Conservation (phyloP, 2,113 vertebrate species). For the Mesembrinibis cayennensis region DNA sequence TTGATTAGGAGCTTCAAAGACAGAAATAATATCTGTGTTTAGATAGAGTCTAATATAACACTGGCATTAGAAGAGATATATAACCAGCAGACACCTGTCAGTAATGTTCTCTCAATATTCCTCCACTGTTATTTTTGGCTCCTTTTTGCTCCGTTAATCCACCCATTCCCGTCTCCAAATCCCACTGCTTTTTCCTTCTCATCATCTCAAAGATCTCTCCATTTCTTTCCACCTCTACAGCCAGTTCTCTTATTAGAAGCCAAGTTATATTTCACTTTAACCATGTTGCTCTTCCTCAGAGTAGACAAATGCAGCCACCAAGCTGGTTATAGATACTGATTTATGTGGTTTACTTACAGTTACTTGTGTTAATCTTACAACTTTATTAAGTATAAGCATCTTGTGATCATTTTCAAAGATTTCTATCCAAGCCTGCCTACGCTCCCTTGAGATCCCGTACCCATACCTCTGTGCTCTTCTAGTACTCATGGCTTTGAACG, state of each 20-base stretch:
- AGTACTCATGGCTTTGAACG: neutral
- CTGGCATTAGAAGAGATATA: conserved; percentile 17
- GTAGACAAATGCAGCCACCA: neutral
- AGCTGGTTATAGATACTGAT: neutral
- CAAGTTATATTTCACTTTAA: neutral
- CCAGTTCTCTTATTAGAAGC: conserved; percentile 14
- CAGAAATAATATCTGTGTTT: conserved; percentile 43
- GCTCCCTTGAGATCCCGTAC: neutral
- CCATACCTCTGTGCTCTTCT: neutral
- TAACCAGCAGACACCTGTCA: conserved; percentile 47
- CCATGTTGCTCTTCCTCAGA: neutral
- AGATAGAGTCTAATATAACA: conserved; percentile 22
- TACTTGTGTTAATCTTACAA: neutral
- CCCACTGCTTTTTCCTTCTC: conserved; percentile 26
- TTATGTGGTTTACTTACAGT: neutral
- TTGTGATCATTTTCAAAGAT: neutral
- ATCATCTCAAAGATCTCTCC: conserved; percentile 18
- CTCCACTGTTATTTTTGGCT: conserved; percentile 51
- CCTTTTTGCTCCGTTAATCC: conserved; percentile 13
- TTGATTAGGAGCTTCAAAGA: neutral
- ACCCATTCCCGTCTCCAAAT: conserved; percentile 25
- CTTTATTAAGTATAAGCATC: neutral
- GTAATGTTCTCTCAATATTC: conserved; percentile 37
- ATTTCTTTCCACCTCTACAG: conserved; percentile 35
- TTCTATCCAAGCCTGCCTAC: neutral